phyloP scores from a whole-genome alignment of 2,113 vertebrate genomes.

The Clupea harengus region DNA sequence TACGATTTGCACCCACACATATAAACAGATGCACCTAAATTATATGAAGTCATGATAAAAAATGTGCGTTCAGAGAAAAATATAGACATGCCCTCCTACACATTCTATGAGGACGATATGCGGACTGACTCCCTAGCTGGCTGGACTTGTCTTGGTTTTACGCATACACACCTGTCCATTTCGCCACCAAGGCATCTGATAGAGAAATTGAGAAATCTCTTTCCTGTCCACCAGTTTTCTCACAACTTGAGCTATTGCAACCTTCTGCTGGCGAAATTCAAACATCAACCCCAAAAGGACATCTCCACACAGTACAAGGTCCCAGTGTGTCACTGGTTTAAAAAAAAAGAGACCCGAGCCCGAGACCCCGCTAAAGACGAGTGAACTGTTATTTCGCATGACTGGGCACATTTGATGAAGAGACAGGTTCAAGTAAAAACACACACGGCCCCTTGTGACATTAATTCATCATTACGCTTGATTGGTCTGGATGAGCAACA shows the following conservation, averaged over 20 bases:
- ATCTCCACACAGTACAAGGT: neutral
- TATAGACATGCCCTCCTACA: slow-evolving; percentile 5
- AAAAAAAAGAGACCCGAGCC: neutral
- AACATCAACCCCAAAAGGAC: neutral
- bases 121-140: neutral
- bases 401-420: too few species aligned
- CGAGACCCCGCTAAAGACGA: too few species aligned
- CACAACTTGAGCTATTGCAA: slow-evolving; percentile 3
- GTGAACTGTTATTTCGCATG: too few species aligned
- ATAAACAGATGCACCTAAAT: neutral
- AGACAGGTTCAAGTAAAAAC: neutral
- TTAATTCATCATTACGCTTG: neutral
- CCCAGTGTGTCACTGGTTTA: neutral
- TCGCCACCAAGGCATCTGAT: neutral
- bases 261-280: neutral
- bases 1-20: neutral
- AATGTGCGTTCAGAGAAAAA: neutral
- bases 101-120: neutral
- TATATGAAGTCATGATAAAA: neutral
- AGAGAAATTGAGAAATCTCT: neutral
- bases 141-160: neutral
- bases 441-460: neutral
- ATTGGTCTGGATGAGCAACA: neutral
- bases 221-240: neutral
- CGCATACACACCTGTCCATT: neutral